These are phyloP conservation scores for Eristalis pertinax DNA, from an alignment of 2,888 invertebrate genomes.

Conservation along the genomic window DNA sequence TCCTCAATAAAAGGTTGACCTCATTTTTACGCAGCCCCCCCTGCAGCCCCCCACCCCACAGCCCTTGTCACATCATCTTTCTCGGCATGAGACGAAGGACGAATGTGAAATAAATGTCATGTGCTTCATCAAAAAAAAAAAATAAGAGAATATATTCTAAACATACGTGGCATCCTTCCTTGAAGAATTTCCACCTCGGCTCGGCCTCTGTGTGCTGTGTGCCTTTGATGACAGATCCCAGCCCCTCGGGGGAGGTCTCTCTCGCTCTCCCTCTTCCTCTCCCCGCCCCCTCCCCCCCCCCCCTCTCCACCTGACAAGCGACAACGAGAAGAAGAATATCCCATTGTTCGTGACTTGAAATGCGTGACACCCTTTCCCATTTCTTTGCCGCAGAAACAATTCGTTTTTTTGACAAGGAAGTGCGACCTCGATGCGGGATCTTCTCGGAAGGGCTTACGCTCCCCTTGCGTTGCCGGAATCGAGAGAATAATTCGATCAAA, in stretches of 20 bases:
- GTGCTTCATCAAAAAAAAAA: slow-evolving; percentile 25
- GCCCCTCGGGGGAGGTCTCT: background rate
- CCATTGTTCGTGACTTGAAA: slow-evolving; percentile 22
- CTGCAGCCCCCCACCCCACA: background rate
- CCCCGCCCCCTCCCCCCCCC: no score
- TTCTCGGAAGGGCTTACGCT: background rate
- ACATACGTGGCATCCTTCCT: slow-evolving; percentile 17
- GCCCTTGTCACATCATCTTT: background rate
- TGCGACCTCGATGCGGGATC: background rate
- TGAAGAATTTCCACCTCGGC: background rate
- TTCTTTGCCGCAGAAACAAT: background rate
- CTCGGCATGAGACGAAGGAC: background rate
- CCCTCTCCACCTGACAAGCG: background rate
- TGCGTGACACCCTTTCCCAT: slow-evolving; percentile 10
- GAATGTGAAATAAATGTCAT: slow-evolving; percentile 25
- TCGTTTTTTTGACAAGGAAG: background rate
- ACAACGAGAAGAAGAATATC: slow-evolving; percentile 6
- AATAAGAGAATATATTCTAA: background rate
- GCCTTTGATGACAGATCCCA: slow-evolving; percentile 1
- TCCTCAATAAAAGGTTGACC: slow-evolving; percentile 49
- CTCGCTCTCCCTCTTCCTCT: background rate
- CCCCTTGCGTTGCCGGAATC: background rate
- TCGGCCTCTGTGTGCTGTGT: background rate
- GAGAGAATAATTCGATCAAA: slow-evolving; percentile 17
- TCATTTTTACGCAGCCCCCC: slow-evolving; percentile 25